A percentile compares a stretch with the other conserved stretches of the same genome.
These are phyloP conservation scores for Abscondita cerata DNA, from an alignment of 2,888 invertebrate species.

Conservation along the genomic window DNA sequence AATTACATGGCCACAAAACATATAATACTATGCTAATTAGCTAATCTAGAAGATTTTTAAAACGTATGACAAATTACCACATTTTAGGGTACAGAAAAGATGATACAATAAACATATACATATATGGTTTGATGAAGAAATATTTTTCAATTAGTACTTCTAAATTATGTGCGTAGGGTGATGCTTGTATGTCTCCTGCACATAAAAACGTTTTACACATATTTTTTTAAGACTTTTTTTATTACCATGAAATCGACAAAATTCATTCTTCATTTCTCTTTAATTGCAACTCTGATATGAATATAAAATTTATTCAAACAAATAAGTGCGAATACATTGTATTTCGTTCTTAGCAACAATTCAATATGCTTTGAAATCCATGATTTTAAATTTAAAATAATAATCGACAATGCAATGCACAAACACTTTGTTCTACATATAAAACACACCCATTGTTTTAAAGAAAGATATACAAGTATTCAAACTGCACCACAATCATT, in stretches of 20 bases:
- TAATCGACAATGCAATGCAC: conserved; percentile 33
- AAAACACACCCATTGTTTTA: conserved; percentile 48
- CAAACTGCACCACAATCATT: conserved; percentile 31
- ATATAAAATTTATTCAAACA: conserved; percentile 19
- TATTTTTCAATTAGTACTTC: conserved; percentile 39
- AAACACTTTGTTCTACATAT: conserved; percentile 36
- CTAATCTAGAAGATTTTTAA: conserved; percentile 47
- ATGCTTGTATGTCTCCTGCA: conserved; percentile 13
- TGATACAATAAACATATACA: conserved; percentile 37
- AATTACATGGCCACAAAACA: conserved; percentile 63
- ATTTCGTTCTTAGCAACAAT: conserved; percentile 47
- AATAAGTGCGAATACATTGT: conserved; percentile 44
- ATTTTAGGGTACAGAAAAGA: conserved; percentile 32
- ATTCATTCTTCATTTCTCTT: conserved; percentile 21
- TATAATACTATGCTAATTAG: conserved; percentile 55
- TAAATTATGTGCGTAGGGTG: conserved; percentile 51
- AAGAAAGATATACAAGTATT: conserved; percentile 53
- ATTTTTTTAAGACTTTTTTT: conserved; percentile 7
- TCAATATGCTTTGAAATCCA: conserved; percentile 50
- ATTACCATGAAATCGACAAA: conserved; percentile 16
- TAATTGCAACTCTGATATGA: conserved; percentile 25
- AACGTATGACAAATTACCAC: conserved; percentile 37
- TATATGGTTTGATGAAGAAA: conserved; percentile 24
- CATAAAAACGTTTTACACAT: conserved; percentile 15
- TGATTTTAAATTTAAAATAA: conserved; percentile 53